Evolutionary conservation across 37 sponge, comb jelly and placozoan species (phyloP).

Genomic region (Petrosia ficiformis): DNA sequence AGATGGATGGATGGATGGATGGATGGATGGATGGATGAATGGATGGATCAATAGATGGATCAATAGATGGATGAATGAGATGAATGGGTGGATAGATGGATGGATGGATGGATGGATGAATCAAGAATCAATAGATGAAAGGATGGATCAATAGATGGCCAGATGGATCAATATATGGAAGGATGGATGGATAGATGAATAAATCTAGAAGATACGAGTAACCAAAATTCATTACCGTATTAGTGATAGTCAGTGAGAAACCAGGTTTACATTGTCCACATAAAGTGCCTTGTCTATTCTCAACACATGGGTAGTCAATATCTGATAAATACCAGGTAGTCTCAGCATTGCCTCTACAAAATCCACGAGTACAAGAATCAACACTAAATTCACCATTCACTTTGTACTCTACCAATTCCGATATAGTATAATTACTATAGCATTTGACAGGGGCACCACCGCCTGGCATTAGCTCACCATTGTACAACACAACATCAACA

Average conservation of each 20-base stretch:
- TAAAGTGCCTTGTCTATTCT: slow-evolving; percentile 59
- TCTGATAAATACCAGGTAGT: slow-evolving; percentile 42
- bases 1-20: too few relatives aligned
- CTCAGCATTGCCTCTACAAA: slow-evolving; percentile 29
- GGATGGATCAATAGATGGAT: too few relatives aligned
- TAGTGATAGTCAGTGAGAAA: slow-evolving; percentile 58
- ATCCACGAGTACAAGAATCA: slow-evolving; percentile 56
- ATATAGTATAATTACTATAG: slow-evolving; percentile 16
- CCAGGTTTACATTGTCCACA: slow-evolving; percentile 83
- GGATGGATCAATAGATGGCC: too few relatives aligned
- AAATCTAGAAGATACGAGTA: not conserved
- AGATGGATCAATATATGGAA: not conserved
- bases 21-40: too few relatives aligned
- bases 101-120: too few relatives aligned
- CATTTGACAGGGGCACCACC: slow-evolving; percentile 68
- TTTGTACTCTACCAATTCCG: slow-evolving; percentile 23
- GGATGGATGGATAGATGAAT: not conserved
- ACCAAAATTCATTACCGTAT: slow-evolving; percentile 41
- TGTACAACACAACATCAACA: slow-evolving; percentile 63
- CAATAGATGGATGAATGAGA: too few relatives aligned
- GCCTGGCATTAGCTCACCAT: slow-evolving; percentile 42
- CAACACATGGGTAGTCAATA: slow-evolving; percentile 54
- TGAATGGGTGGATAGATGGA: too few relatives aligned
- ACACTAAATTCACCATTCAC: slow-evolving; percentile 24
- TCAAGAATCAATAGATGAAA: too few relatives aligned